A percentile compares a stretch with the other conserved stretches of the same genome.
phyloP scores from a whole-genome alignment of 2,888 invertebrate species.

The Brenthis daphne region DNA sequence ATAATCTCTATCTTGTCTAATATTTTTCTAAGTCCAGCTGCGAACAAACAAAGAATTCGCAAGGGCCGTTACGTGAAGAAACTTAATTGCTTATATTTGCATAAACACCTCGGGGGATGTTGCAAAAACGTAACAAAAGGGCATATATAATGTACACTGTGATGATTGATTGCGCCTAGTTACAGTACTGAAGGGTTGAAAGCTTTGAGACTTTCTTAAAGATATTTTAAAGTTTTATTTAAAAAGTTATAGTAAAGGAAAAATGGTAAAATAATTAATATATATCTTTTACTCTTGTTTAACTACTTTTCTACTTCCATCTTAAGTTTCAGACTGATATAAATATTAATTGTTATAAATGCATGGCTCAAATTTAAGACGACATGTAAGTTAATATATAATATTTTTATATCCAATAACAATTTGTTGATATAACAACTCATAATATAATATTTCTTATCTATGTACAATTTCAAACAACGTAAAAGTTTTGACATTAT shows the following conservation, averaged over 20 bases:
- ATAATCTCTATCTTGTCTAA: slow-evolving; percentile 27
- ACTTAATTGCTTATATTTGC: slow-evolving; percentile 75
- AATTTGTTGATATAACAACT: too few relatives aligned
- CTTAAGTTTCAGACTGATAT: too few relatives aligned
- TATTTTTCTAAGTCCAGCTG: slow-evolving; percentile 59
- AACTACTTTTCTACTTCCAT: too few relatives aligned
- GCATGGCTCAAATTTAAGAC: too few relatives aligned
- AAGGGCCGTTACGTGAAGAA: slow-evolving; percentile 63
- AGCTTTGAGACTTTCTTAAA: slow-evolving; percentile 7
- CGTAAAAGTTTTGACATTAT: slow-evolving; percentile 18
- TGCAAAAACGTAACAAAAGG: slow-evolving; percentile 48
- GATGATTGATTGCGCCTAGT: slow-evolving; percentile 63
- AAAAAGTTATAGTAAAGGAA: too few relatives aligned
- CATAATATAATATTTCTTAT: too few relatives aligned
- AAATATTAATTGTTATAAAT: too few relatives aligned
- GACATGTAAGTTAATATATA: too few relatives aligned
- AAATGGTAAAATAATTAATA: too few relatives aligned
- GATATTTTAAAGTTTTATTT: background rate
- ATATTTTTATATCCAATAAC: too few relatives aligned
- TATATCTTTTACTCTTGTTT: too few relatives aligned
- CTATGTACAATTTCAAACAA: background rate
- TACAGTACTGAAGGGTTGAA: slow-evolving; percentile 30
- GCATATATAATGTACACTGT: slow-evolving; percentile 43
- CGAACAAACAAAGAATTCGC: slow-evolving; percentile 56
- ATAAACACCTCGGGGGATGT: slow-evolving; percentile 59